These are phyloP conservation scores for Macquaria ambigua DNA, from an alignment of 2,113 vertebrate species.

Conservation along the genomic window DNA sequence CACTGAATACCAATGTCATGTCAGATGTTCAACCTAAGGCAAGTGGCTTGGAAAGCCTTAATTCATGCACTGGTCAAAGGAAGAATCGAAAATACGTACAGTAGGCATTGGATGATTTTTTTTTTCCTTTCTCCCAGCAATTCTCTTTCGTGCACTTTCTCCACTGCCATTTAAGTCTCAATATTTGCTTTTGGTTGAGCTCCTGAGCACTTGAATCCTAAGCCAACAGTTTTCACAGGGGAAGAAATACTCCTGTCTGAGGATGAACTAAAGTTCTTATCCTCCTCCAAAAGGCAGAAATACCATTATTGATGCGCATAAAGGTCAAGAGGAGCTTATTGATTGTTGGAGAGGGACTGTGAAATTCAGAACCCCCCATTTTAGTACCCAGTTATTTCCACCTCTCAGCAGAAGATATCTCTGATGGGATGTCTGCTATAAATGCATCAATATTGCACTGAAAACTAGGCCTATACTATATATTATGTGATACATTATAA, in stretches of 20 bases:
- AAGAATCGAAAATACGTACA: background rate
- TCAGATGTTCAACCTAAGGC: slow-evolving; percentile 47
- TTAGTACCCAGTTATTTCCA: slow-evolving; percentile 36
- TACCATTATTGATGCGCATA: slow-evolving; percentile 75
- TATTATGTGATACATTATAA: slow-evolving; percentile 42
- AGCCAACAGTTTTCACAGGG: slow-evolving; percentile 63
- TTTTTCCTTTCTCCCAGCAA: slow-evolving; percentile 1
- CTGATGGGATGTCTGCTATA: slow-evolving; percentile 24
- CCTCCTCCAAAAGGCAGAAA: slow-evolving; percentile 70
- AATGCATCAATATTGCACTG: slow-evolving; percentile 29
- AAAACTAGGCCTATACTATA: slow-evolving; percentile 11
- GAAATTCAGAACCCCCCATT: slow-evolving; percentile 57
- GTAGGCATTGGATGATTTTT: background rate
- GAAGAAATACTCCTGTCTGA: slow-evolving; percentile 56
- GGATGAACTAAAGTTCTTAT: slow-evolving; percentile 66
- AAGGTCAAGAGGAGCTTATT: slow-evolving; percentile 78
- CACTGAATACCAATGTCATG: slow-evolving; percentile 64
- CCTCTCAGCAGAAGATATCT: slow-evolving; percentile 32
- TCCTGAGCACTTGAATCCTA: slow-evolving; percentile 50
- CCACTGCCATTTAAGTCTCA: slow-evolving; percentile 41
- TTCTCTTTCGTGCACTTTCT: slow-evolving; percentile 31
- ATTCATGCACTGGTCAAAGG: slow-evolving; percentile 27
- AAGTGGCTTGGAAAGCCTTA: slow-evolving; percentile 13
- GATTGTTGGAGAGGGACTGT: slow-evolving; percentile 60
- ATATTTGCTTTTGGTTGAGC: slow-evolving; percentile 63